Conservation (phyloP, 1,140 invertebrate genomes). For the Diorhabda carinulata region DNA sequence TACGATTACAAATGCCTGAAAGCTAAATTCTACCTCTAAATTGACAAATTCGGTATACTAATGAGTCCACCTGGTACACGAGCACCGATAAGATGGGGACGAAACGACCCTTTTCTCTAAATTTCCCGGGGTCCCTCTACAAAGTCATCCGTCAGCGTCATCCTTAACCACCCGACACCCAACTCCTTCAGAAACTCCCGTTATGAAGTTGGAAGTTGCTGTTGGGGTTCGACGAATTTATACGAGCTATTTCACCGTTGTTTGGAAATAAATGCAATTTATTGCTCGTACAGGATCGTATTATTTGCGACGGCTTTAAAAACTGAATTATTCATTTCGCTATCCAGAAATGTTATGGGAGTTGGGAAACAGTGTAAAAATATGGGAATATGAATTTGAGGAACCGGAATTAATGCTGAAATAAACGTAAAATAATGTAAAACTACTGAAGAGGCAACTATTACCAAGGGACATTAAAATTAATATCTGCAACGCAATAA, state of each 20-base stretch:
- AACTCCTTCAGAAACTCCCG: slow-evolving; percentile 1
- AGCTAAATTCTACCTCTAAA: neutral
- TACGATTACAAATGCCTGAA: too few relatives aligned
- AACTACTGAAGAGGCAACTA: too few relatives aligned
- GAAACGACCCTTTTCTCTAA: neutral
- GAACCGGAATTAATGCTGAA: too few relatives aligned
- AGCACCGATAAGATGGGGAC: neutral
- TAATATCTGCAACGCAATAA: too few relatives aligned
- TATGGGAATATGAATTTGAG: too few relatives aligned
- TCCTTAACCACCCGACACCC: neutral
- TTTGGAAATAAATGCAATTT: slow-evolving; percentile 20
- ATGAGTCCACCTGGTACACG: neutral
- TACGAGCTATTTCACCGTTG: neutral
- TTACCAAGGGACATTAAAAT: too few relatives aligned
- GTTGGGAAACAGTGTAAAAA: too few relatives aligned
- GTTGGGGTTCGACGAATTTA: slow-evolving; percentile 1
- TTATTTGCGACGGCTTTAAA: neutral
- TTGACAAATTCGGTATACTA: neutral
- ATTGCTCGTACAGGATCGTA: slow-evolving; percentile 4
- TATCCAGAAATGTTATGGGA: too few relatives aligned
- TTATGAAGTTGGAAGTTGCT: slow-evolving; percentile 2
- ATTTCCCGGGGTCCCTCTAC: neutral
- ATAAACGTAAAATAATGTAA: too few relatives aligned
- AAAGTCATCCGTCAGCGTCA: neutral
- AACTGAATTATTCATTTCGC: too few relatives aligned